These are phyloP conservation scores for Bruchidius siliquastri DNA, from an alignment of 2,888 invertebrate genomes.

Conservation along the genomic window DNA sequence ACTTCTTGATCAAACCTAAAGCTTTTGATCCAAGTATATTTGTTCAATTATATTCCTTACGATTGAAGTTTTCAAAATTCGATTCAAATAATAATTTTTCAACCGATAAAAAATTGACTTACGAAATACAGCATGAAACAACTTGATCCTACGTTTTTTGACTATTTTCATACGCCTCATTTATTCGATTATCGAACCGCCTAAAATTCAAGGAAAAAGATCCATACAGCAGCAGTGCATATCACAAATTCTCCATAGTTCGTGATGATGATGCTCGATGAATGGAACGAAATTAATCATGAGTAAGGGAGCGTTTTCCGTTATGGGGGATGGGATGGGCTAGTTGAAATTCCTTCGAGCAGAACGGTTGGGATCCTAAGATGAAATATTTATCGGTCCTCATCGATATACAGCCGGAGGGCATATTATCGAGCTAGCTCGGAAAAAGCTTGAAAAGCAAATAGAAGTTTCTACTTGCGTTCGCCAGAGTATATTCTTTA, in stretches of 20 bases:
- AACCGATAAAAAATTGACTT: too few species aligned
- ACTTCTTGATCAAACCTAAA: too few species aligned
- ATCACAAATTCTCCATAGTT: neutral
- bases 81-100: too few species aligned
- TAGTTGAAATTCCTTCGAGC: conserved; percentile 2
- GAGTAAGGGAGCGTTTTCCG: neutral
- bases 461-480: neutral
- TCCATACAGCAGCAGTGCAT: too few species aligned
- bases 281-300: neutral
- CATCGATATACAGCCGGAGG: conserved; percentile 10
- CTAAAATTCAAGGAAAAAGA: too few species aligned
- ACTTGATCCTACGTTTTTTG: too few species aligned
- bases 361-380: conserved; percentile 4
- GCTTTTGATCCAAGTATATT: too few species aligned
- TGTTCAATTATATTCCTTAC: too few species aligned
- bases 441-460: conserved; percentile 7
- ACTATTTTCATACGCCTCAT: too few species aligned
- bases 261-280: neutral
- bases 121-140: too few species aligned
- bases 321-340: neutral
- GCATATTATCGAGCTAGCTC: conserved; percentile 3
- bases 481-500: conserved; percentile 1
- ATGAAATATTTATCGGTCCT: conserved; percentile 12
- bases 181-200: too few species aligned
- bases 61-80: too few species aligned